Evolutionary conservation across 2,888 invertebrate genomes (phyloP), one percentile per base, ranked within the genome.

Genomic region (Eretmocerus hayati): DNA sequence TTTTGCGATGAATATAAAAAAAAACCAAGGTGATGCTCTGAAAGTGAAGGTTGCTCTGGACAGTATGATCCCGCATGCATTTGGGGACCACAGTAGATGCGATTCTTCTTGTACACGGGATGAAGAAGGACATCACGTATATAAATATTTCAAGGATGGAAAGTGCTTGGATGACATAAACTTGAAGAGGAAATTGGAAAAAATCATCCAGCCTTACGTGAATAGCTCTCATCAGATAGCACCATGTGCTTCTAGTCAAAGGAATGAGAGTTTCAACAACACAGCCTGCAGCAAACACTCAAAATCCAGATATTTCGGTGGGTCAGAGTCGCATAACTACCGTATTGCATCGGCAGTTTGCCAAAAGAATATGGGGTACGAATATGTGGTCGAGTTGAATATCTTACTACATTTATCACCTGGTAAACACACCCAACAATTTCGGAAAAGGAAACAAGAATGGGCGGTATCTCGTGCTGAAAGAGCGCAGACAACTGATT

Each of bases 221-320:
- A 48, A 47, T 39, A 31, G 21, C 16, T 21, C 31, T 26, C 11
- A 20, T 18, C 38, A 44, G 11, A 5, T 38, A 30, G 44, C 53
- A 23, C 49, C 45, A 2, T 56, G 52, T 26, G 53, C 35, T 16
- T 58, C 56, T 18, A 53, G 50, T 43, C 55, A 57, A 48, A 39
- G 42, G 4, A 58, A 53, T 33, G 55, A 57, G 19, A 49, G 48
- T 2, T 55, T 52, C 8, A 56, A 58, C 21, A 46, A 35, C 42
- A 49, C 35, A 15, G 49, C 49, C 2, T 37, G 31, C 26, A 36
- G 32, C 5, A 51, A 54, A 22, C 41, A 48, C 48, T 53, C 55
- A 11, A 57, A 58, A 35, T 39, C 40, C 8, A 8, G 22, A 6
- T 48, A 36, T 44, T 58, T 57, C 41, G 48, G 42, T 15, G 48